Evolutionary conservation across 1,140 invertebrate genomes (phyloP), one percentile per base, ranked within the genome.

Genomic region (Drosophila navojoa): DNA sequence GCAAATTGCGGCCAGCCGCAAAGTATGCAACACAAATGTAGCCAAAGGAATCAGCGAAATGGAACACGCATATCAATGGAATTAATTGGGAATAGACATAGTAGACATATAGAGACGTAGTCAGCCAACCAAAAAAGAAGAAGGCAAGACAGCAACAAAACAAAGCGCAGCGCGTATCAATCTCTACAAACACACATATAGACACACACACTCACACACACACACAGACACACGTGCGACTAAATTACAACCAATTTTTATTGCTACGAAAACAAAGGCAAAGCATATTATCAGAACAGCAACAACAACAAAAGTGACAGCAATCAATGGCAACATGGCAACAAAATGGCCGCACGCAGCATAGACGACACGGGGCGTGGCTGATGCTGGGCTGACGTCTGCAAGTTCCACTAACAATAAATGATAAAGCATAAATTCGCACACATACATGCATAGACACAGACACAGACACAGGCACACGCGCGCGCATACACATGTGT

Each of bases 401-500:
- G 69, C 85, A 90, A 77, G 85, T 90, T 90, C 78, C 78, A 85
- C 77, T 87, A 82, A 80, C 79, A 90, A 89, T 90, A 91, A 90
- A 90, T 90, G 87, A 90, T 90, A 90, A 86, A 81, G 79, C 87
- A 90, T 89, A 90, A 90, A 90, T 89, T 84, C 79, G 66, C 85
- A 68, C 77, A 77, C 68, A 67, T 29, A 60, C 57, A 32, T 60
- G 19, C 15, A 22, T 32, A 35, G 27, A 29, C 27, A 29, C 3
- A 29, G 27, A 29, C 72, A 22, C 64, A 61, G 5, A 53, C 49
- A 60, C 55, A 38, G 59, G 19, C 19, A 22, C 38, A 38, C 55
- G 27, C 52, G 47, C 42, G 45, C 45, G 19, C 19, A 22, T 22
- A 45, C 62, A 58, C 25, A 55, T 32, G 44, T 60, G 72, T 66